These are phyloP conservation scores for Cataglyphis hispanica DNA, from an alignment of 1,140 invertebrate species.

Conservation along the genomic window DNA sequence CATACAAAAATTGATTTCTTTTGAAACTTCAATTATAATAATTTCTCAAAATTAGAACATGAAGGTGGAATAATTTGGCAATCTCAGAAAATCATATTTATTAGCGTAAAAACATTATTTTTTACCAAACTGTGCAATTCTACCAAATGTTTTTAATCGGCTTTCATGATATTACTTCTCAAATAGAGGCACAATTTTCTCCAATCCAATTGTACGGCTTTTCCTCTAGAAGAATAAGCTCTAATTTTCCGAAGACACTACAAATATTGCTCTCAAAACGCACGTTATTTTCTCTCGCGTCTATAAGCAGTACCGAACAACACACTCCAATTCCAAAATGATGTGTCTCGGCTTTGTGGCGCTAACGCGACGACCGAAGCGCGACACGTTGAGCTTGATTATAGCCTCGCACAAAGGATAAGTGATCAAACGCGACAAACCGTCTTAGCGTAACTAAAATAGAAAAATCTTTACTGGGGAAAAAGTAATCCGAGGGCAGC, in stretches of 20 bases:
- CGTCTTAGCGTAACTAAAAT: slow-evolving; percentile 59
- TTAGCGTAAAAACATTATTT: too few species aligned
- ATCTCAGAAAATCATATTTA: too few species aligned
- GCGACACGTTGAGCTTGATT: slow-evolving; percentile 41
- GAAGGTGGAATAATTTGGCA: too few species aligned
- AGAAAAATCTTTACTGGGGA: slow-evolving; percentile 73
- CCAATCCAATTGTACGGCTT: background rate
- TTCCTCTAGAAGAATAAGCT: background rate
- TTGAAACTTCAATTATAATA: too few species aligned
- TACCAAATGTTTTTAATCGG: background rate
- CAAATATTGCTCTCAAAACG: background rate
- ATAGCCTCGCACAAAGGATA: slow-evolving; percentile 52
- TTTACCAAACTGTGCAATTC: background rate
- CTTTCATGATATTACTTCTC: background rate
- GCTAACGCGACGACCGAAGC: slow-evolving; percentile 45
- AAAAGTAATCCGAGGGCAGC: slow-evolving; percentile 74
- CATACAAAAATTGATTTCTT: too few species aligned
- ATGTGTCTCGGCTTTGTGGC: slow-evolving; percentile 42
- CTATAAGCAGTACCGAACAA: background rate
- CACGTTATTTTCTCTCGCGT: background rate
- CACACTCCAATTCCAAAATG: slow-evolving; percentile 48
- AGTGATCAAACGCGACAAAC: slow-evolving; percentile 26
- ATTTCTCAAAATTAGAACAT: too few species aligned
- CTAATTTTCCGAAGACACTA: background rate
- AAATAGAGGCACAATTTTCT: background rate